phyloP scores from a whole-genome alignment of 2,797 vertebrate genomes.

The Tenualosa thibaudeaui region DNA sequence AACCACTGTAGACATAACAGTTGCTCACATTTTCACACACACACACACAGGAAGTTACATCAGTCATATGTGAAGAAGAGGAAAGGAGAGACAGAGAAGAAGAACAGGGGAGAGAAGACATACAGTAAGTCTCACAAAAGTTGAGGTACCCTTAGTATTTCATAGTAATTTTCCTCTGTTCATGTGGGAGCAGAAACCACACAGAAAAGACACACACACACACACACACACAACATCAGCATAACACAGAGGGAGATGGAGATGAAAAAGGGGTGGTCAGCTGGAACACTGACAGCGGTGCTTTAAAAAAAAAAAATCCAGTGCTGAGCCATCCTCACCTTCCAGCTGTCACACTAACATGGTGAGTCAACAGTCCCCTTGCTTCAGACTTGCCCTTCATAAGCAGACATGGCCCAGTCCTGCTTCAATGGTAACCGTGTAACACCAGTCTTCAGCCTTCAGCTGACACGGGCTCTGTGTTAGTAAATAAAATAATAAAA shows the following conservation, averaged over 20 bases:
- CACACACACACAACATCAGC: slow-evolving; percentile 28
- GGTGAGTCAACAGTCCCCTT: background rate
- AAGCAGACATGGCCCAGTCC: background rate
- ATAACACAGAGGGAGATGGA: background rate
- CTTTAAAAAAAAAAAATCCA: background rate
- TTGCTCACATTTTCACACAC: background rate
- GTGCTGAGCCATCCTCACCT: background rate
- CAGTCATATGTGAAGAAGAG: background rate
- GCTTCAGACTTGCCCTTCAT: background rate
- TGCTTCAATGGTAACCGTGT: background rate
- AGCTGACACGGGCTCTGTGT: background rate
- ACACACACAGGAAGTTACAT: background rate
- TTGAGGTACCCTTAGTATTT: background rate
- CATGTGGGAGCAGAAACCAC: background rate
- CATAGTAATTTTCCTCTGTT: background rate
- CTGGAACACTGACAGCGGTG: background rate
- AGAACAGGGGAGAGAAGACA: background rate
- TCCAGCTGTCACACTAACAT: background rate
- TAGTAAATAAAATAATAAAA: no score
- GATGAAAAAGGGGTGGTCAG: background rate
- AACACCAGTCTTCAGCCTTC: background rate
- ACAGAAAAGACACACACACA: background rate
- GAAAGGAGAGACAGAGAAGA: background rate
- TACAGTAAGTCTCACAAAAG: background rate
- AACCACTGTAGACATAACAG: background rate